Conservation (phyloP, 2,888 invertebrate genomes). For the Mythimna loreyi region DNA sequence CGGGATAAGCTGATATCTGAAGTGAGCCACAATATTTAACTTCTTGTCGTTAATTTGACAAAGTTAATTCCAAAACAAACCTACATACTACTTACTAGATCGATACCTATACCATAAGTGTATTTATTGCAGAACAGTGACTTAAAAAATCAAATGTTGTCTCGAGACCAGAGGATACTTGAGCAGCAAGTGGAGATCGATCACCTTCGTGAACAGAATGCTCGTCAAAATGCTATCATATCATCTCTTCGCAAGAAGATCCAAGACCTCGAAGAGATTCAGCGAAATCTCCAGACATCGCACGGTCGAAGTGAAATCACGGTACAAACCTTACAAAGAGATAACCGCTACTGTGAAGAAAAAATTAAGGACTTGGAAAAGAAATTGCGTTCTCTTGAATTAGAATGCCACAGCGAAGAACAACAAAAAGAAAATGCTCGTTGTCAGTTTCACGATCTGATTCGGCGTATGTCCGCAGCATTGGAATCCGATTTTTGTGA, state of each 20-base stretch:
- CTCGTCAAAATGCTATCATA: slow-evolving; percentile 95
- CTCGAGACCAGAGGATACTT: slow-evolving; percentile 93
- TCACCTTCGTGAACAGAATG: slow-evolving; percentile 95
- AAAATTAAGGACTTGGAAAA: slow-evolving; percentile 94
- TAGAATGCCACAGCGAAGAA: slow-evolving; percentile 93
- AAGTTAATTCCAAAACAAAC: not conserved
- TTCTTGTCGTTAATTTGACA: not conserved
- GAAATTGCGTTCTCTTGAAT: slow-evolving; percentile 93
- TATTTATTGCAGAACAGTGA: slow-evolving; percentile 91
- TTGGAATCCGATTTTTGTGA: slow-evolving; percentile 94
- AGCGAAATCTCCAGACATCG: slow-evolving; percentile 92
- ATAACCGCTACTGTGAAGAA: slow-evolving; percentile 93
- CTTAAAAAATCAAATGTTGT: slow-evolving; percentile 93
- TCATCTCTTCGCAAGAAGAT: slow-evolving; percentile 95
- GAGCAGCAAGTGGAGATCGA: slow-evolving; percentile 96
- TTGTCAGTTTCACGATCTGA: slow-evolving; percentile 93
- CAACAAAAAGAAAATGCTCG: slow-evolving; percentile 94
- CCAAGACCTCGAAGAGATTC: slow-evolving; percentile 94
- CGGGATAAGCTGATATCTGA: slow-evolving; percentile 95
- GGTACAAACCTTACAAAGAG: slow-evolving; percentile 94
- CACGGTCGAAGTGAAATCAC: slow-evolving; percentile 93
- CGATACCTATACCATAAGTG: not conserved
- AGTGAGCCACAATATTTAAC: slow-evolving; percentile 84
- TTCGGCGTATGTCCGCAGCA: slow-evolving; percentile 93
- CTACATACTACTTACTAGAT: not conserved